Base-by-base conservation (phyloP, 2,113 vertebrate genomes). In the Callospermophilus lateralis region DNA sequence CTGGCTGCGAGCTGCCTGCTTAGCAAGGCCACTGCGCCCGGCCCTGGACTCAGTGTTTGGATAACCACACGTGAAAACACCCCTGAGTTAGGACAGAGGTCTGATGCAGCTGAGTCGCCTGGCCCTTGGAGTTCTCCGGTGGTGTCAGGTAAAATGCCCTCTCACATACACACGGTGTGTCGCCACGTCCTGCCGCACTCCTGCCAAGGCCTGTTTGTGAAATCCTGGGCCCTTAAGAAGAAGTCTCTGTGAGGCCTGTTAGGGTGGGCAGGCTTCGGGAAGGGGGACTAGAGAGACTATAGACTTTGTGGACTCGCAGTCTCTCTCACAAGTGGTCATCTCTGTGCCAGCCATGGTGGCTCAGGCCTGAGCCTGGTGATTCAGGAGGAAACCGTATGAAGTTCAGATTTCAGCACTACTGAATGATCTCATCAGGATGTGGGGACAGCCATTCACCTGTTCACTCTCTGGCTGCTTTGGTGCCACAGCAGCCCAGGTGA, bases 61-160 rank as follows among this genome's bases (percentile, higher is more conserved):
- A 51, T 39, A 83, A 16, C 39, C 67, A 42, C 80, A 61, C 34
- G 30, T 55, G 73, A 70, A 63, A 79, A 28, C 68, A 76, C 37
- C 37, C 8, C 39, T 28, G 90, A 74, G 74, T 20, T n/a, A 86
- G 39, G 87, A 51, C 37, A 92, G 26, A 45, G 39, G 84, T 55
- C 37, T 72, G 74, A 17, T 74, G 55, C 73, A 93, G 86, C 93
- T 79, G 81, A 93, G 85, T 68, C 83, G 84, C 63, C 24, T 28
- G n/a, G 37, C 74, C 86, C 93, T 96, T 80, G 32, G 58, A 93
- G 77, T 89, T 81, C 51, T 77, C 42, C 86, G 20, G 84, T 37
- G 63, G 58, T 72, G 63, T 48, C 74, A 53, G 76, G 80, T 34
- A 87, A 92, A 90, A 84, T 42, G n/a, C 8, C n/a, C 32, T 67